Percentiles rank a stretch among this genome's conserved stretches.
These are phyloP conservation scores for Drosophila rufa DNA, from an alignment of 1,140 invertebrate genomes.

Conservation along the genomic window DNA sequence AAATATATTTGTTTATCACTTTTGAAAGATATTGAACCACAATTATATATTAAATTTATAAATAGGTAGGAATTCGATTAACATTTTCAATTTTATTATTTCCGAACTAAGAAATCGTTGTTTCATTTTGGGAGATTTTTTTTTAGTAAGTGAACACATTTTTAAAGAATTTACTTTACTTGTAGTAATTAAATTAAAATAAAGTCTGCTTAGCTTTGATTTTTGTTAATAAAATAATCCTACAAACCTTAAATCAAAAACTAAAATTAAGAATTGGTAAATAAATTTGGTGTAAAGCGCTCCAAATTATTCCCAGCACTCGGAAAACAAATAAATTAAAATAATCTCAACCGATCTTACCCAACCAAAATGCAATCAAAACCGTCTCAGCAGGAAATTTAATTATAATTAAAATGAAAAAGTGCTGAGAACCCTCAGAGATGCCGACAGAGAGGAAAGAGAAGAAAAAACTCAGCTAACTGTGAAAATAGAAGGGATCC, in stretches of 20 bases:
- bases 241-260: neutral
- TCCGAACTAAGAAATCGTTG: too few relatives aligned
- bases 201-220: too few relatives aligned
- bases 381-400: conserved; percentile 27
- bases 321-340: conserved; percentile 1
- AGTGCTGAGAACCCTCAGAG: conserved; percentile 17
- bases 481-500: conserved; percentile 37
- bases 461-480: neutral
- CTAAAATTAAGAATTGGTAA: neutral
- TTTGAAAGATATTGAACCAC: too few relatives aligned
- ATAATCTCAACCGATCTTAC: neutral
- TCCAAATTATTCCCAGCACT: neutral
- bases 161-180: too few relatives aligned
- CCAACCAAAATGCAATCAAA: conserved; percentile 14
- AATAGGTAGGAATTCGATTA: too few relatives aligned
- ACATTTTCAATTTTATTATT: too few relatives aligned
- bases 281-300: neutral
- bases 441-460: neutral
- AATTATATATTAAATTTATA: too few relatives aligned
- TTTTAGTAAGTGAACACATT: too few relatives aligned
- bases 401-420: conserved; percentile 16
- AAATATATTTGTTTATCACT: neutral
- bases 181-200: too few relatives aligned
- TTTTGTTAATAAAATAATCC: too few relatives aligned
- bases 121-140: too few relatives aligned